Evolutionary conservation across 2,113 vertebrate species (phyloP), one percentile per base, ranked within the genome.

Genomic region (Synchiropus splendidus): DNA sequence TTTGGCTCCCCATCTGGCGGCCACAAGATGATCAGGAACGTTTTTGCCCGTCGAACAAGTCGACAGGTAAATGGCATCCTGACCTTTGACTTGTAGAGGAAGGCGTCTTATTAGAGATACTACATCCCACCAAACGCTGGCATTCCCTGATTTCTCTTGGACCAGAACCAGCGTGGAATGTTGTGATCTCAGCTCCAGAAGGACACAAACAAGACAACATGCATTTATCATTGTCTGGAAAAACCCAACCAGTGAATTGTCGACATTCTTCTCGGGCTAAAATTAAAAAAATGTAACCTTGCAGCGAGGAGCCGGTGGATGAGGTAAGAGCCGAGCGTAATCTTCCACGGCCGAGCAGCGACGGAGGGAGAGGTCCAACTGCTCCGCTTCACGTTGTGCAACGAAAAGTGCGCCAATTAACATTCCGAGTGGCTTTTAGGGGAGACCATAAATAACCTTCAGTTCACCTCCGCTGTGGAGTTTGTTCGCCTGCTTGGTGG

Each of bases 181-280:
- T 36, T 16, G 27, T 15, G 42, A 53, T 31, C 45, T 51, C 45
- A 13, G 36, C 46, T 62, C 65, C 72, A 57, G 59, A 75, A 69
- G 32, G 27, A 64, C 61, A 48, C 46, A 64, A 75, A 72, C 61
- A 52, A 58, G 57, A 73, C 75, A 75, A 64, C 74, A 75, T 59
- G 65, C 59, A 79, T 56, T 72, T 79, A 78, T 74, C 65, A 72
- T 54, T 3, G 18, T 69, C 62, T 59, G 50, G 70, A 71, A 73
- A 65, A 59, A 33, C 9, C 55, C 53, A 71, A 62, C 54, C 60
- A 61, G 36, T 39, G 48, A 59, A 74, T 80, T 70, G 70, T 65
- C 38, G 61, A 62, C 74, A 82, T 85, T 84, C 80, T 72, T 80
- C 36, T 58, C 67, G 61, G 45, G 60, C 69, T 74, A 64, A 82